These are phyloP conservation scores for Heliconius nattereri DNA, from an alignment of 1,140 invertebrate genomes.

Conservation along the genomic window DNA sequence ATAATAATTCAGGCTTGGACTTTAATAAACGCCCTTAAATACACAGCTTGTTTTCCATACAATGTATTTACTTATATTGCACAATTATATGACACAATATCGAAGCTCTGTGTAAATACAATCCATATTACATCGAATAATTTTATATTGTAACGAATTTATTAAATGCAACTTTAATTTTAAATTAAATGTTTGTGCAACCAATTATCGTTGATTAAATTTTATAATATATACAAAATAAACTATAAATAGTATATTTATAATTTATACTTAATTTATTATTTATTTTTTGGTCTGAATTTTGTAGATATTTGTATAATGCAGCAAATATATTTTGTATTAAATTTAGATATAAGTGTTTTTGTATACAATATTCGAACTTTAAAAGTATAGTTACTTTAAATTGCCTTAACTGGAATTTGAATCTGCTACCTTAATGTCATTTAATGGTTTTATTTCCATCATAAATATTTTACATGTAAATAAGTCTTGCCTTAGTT, in stretches of 20 bases:
- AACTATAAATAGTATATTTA: too few species aligned
- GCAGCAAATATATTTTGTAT: neutral
- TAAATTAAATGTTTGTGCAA: neutral
- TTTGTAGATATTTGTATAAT: slow-evolving; percentile 5
- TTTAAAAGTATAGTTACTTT: neutral
- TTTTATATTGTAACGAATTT: slow-evolving; percentile 18
- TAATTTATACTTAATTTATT: too few species aligned
- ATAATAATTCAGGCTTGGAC: slow-evolving; percentile 51
- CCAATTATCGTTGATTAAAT: slow-evolving; percentile 1
- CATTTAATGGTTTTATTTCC: too few species aligned
- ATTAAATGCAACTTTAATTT: slow-evolving; percentile 16
- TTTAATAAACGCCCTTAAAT: slow-evolving; percentile 70
- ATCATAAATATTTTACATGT: neutral
- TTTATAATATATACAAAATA: neutral
- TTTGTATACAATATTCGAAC: neutral
- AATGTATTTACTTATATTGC: slow-evolving; percentile 35
- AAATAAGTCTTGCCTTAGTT: slow-evolving; percentile 44
- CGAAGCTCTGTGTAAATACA: slow-evolving; percentile 38
- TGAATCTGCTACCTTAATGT: too few species aligned
- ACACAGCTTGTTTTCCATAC: slow-evolving; percentile 46
- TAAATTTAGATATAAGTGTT: neutral
- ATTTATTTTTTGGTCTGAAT: neutral
- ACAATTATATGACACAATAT: slow-evolving; percentile 26
- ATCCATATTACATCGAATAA: slow-evolving; percentile 22
- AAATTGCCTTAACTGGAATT: slow-evolving; percentile 1